Evolutionary conservation across 2,888 invertebrate genomes (phyloP), one percentile per base, ranked within the genome.

Genomic region (Epiblema foenella): DNA sequence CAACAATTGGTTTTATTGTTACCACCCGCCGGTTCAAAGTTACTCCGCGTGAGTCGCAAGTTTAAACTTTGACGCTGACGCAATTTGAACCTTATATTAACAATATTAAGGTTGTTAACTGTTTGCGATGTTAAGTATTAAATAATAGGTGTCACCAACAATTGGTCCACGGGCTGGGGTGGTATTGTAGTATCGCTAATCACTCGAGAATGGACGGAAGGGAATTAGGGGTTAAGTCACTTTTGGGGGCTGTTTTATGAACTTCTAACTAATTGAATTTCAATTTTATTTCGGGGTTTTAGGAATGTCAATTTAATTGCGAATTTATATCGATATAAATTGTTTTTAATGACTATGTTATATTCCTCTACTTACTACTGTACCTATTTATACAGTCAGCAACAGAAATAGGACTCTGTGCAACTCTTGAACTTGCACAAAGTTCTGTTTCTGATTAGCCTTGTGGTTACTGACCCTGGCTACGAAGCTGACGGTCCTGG

Each of bases 1-100:
- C 75, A 81, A 90, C 90, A 91, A 90, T 91, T 85, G 90, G 83
- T 86, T 89, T 90, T 87, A 90, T 91, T 91, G 91, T 91, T 90
- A 89, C 91, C 91, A 87, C 91, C 91, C 91, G 91, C 85, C 86
- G 91, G 79, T 85, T 85, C 85, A 85, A 87, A 89, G 86, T 90
- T 87, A 84, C 82, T 80, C 73, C 71, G 73, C 75, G 65, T 71
- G 68, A 75, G 74, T 74, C 74, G 69, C 68, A 75, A 74, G 72
- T 77, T 76, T 74, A 73, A 68, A 75, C 56, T 72, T 72, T 60
- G 20, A 12, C 20, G 15, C 24, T 52, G 62, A 39, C 59, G 51
- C 24, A 67, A 68, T 75, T 74, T 78, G 46, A 54, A 73, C 75
- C 62, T 73, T 78, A 75, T 20, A 0, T 0, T 9, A 7, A 29